Evolutionary conservation across 1,140 invertebrate species (phyloP).

Genomic region (Nebria ingens): DNA sequence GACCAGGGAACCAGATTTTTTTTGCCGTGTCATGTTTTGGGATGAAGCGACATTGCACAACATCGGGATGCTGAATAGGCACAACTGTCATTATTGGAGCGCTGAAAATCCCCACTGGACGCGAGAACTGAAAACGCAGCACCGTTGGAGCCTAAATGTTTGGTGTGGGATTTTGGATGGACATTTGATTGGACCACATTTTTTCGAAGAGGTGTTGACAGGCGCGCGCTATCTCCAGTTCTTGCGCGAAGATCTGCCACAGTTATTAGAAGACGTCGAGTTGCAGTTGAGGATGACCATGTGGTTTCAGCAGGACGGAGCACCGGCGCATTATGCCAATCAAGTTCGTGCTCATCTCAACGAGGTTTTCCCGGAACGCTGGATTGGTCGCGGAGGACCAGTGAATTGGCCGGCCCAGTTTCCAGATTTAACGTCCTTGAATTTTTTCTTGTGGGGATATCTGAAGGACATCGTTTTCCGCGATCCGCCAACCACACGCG

Average conservation of each 20-base stretch:
- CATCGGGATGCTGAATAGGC: not conserved
- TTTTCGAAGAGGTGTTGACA: slow-evolving; percentile 21
- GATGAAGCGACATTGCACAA: not conserved
- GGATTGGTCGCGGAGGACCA: too few relatives aligned
- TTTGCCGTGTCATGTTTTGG: not conserved
- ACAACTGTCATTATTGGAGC: slow-evolving; percentile 20
- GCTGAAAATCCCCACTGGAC: slow-evolving; percentile 19
- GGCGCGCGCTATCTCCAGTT: slow-evolving; percentile 17
- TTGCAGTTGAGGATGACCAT: slow-evolving; percentile 17
- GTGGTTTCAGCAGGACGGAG: slow-evolving; percentile 26
- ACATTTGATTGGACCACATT: slow-evolving; percentile 20
- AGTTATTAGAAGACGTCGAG: slow-evolving; percentile 24
- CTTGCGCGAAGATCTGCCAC: slow-evolving; percentile 20
- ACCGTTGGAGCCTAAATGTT: slow-evolving; percentile 22
- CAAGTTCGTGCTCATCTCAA: slow-evolving; percentile 8
- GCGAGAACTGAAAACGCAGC: slow-evolving; percentile 18
- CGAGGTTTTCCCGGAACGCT: not conserved
- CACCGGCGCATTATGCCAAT: slow-evolving; percentile 19
- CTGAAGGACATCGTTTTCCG: slow-evolving; percentile 18
- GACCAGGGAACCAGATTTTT: not conserved
- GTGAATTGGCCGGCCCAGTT: slow-evolving; percentile 20
- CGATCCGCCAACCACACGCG: not conserved
- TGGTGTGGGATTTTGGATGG: slow-evolving; percentile 19
- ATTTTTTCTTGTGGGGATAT: slow-evolving; percentile 24
- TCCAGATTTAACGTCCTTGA: slow-evolving; percentile 20